These are phyloP conservation scores for Drosophila kanapiae DNA, from an alignment of 1,140 invertebrate species.

Conservation along the genomic window DNA sequence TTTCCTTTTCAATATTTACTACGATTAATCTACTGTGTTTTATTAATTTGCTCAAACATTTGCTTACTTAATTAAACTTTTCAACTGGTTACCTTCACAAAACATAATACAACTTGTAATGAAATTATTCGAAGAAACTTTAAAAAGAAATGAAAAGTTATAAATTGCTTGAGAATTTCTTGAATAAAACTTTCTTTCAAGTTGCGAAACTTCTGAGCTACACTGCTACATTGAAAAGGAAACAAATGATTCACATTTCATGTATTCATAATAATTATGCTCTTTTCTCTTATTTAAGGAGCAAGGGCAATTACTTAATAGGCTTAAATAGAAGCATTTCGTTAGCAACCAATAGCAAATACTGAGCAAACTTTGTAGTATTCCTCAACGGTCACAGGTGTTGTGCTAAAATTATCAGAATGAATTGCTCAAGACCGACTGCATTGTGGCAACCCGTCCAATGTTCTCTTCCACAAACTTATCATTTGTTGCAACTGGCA, in stretches of 20 bases:
- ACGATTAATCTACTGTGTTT: background rate
- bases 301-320: too few relatives aligned
- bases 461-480: background rate
- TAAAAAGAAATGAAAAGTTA: background rate
- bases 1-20: too few relatives aligned
- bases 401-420: background rate
- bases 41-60: background rate
- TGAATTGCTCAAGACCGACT: conserved; percentile 9
- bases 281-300: background rate
- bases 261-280: background rate
- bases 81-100: background rate
- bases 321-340: background rate
- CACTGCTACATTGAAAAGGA: background rate
- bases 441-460: conserved; percentile 7
- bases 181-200: conserved; percentile 5
- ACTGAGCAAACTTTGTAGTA: background rate
- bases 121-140: conserved; percentile 9
- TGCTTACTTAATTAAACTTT: background rate
- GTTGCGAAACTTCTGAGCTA: background rate
- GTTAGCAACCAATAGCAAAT: background rate
- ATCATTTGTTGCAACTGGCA: conserved; percentile 9
- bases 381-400: background rate
- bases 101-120: background rate
- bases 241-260: background rate
- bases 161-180: conserved; percentile 7